Conservation (phyloP, 2,797 vertebrate species). For the Centroberyx gerrardi region DNA sequence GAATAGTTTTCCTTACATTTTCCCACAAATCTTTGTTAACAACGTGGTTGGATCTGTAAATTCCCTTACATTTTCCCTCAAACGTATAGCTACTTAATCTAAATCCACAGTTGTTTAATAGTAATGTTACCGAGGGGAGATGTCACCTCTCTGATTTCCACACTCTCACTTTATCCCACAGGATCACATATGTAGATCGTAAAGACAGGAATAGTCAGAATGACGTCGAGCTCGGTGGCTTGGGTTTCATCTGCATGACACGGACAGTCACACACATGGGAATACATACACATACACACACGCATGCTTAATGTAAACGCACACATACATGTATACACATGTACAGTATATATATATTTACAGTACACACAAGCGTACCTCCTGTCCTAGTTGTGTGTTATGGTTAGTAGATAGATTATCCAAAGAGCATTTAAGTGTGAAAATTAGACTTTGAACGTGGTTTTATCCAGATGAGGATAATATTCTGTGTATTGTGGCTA, state of each 20-base stretch:
- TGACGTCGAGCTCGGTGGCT: constrained; percentile 54
- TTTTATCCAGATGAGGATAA: too few relatives aligned
- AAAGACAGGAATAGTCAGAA: constrained; percentile 60
- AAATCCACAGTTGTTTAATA: neutral
- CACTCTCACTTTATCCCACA: neutral
- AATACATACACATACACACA: constrained; percentile 44
- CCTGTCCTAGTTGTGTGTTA: neutral
- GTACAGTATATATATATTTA: too few relatives aligned
- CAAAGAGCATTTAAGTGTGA: neutral
- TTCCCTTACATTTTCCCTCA: too few relatives aligned
- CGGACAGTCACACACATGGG: constrained; percentile 1
- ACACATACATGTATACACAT: too few relatives aligned
- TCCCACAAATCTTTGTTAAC: too few relatives aligned
- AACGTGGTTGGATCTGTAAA: too few relatives aligned
- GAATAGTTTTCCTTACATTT: too few relatives aligned
- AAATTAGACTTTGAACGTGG: neutral
- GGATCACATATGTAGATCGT: constrained; percentile 40
- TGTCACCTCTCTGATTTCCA: too few relatives aligned
- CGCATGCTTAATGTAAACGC: constrained; percentile 12
- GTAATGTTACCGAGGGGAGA: too few relatives aligned
- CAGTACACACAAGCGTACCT: too few relatives aligned
- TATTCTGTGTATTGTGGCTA: neutral
- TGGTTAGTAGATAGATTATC: neutral
- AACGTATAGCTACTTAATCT: neutral
- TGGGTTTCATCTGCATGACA: constrained; percentile 61